Percentiles rank a stretch among this genome's conserved stretches.
Evolutionary conservation across 2,113 vertebrate species (phyloP).

Genomic region (Gasterosteus aculeatus): DNA sequence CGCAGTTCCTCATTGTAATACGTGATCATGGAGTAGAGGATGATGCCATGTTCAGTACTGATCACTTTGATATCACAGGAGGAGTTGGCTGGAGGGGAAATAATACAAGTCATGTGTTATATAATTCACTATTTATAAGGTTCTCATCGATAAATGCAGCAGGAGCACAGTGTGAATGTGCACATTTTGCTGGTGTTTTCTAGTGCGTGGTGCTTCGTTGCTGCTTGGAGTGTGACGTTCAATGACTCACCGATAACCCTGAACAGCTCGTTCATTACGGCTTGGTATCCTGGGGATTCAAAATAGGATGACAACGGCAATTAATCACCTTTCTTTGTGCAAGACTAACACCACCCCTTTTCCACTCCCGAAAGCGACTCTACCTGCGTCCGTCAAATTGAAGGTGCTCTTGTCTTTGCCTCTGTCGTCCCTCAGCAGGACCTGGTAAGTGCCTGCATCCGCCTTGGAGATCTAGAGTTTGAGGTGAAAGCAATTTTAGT

Average conservation of each 20-base stretch:
- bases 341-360: neutral
- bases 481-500: conserved; percentile 34
- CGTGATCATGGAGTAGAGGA: conserved; percentile 88
- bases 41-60: conserved; percentile 94
- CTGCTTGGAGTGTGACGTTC: conserved; percentile 3
- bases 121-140: neutral
- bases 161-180: neutral
- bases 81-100: conserved; percentile 84
- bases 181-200: conserved; percentile 6
- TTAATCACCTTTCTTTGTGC: neutral
- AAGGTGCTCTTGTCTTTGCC: conserved; percentile 91
- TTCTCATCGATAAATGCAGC: neutral
- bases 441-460: conserved; percentile 91
- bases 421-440: conserved; percentile 91
- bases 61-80: conserved; percentile 88
- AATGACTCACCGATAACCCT: conserved; percentile 90
- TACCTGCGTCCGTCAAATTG: conserved; percentile 90
- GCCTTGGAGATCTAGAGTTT: conserved; percentile 89
- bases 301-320: conserved; percentile 22
- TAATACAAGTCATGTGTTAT: neutral
- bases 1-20: conserved; percentile 90
- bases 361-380: conserved; percentile 1
- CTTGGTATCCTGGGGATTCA: conserved; percentile 86
- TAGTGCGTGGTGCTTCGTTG: conserved; percentile 14
- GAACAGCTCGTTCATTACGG: conserved; percentile 94